Base-by-base conservation (phyloP, 2,888 invertebrate species). In the Pachymerium ferrugineum region DNA sequence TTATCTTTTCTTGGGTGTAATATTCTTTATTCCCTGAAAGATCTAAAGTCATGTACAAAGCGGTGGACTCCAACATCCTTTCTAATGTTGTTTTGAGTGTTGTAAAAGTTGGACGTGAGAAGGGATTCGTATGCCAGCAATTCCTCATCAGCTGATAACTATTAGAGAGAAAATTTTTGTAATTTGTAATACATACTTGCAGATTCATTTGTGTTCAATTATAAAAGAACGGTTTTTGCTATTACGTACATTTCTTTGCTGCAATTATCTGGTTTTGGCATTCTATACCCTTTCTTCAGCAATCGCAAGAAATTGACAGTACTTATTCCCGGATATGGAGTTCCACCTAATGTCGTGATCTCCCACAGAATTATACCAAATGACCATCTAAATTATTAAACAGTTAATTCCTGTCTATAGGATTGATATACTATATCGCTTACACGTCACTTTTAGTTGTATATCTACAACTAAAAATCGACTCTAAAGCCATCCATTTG, bases 401-500 rank as follows among this genome's bases (percentile, higher is more conserved):
- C n/a, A n/a, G n/a, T n/a, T n/a, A n/a, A n/a, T n/a, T n/a, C n/a
- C n/a, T n/a, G n/a, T n/a, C n/a, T n/a, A n/a, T n/a, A n/a, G n/a
- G n/a, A 28, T 29, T 1, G 3, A n/a, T 10, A 70, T 6, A 25
- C 19, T 22, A 14, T 12, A 8, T 0, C 6, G 86, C 90, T 86
- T 84, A 92, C 90, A 94, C 93, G 82, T 95, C 94, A 81, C 93
- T 94, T 80, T 92, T 89, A 0, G 90, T 87, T 14, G 91, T 90
- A 79, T 91, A 93, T 42, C 90, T 86, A 79, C 92, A 89, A 80
- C 91, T 90, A 0, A 90, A 90, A 73, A 94, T 84, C 0, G 93
- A 92, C 82, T 95, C 94, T 72, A 92, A 80, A 0, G 94, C 93
- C 89, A 94, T 90, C 94, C 94, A 95, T 79, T 93, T 92, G 22